These are phyloP conservation scores for Falcaria lacertinaria DNA, from an alignment of 2,888 invertebrate genomes.

Conservation along the genomic window DNA sequence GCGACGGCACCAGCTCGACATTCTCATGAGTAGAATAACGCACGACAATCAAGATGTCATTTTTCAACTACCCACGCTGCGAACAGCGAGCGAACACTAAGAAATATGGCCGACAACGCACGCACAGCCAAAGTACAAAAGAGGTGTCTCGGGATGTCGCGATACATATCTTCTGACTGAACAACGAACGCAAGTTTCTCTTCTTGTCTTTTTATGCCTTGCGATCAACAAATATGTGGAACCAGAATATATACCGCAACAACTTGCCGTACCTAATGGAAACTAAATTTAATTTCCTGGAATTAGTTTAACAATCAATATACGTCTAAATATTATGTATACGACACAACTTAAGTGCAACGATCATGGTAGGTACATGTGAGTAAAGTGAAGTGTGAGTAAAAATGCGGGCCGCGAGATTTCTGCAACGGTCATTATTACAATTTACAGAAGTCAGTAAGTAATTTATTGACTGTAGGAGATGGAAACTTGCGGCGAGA, in stretches of 20 bases:
- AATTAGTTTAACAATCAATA: too few relatives aligned
- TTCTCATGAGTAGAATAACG: slow-evolving; percentile 77
- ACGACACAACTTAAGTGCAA: too few relatives aligned
- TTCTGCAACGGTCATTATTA: slow-evolving; percentile 61
- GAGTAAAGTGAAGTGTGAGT: slow-evolving; percentile 53
- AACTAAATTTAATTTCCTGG: too few relatives aligned
- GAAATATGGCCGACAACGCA: slow-evolving; percentile 74
- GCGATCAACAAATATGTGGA: slow-evolving; percentile 43
- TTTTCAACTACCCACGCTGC: slow-evolving; percentile 78
- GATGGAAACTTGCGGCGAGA: slow-evolving; percentile 57
- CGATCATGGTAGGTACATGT: slow-evolving; percentile 22
- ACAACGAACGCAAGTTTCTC: slow-evolving; percentile 57
- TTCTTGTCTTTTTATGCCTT: slow-evolving; percentile 51
- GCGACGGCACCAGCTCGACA: slow-evolving; percentile 63
- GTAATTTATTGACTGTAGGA: slow-evolving; percentile 61
- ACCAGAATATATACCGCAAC: slow-evolving; percentile 22
- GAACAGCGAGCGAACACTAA: slow-evolving; percentile 55
- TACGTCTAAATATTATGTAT: too few relatives aligned
- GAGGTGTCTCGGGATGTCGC: slow-evolving; percentile 65
- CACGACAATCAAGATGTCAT: slow-evolving; percentile 80
- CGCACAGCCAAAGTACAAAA: slow-evolving; percentile 67
- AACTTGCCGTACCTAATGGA: too few relatives aligned
- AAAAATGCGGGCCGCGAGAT: slow-evolving; percentile 37
- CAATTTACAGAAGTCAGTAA: slow-evolving; percentile 67
- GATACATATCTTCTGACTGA: slow-evolving; percentile 67